A percentile compares a stretch with the other conserved stretches of the same genome.
phyloP scores from a whole-genome alignment of 2,797 vertebrate genomes.

The Crypturellus tataupa region DNA sequence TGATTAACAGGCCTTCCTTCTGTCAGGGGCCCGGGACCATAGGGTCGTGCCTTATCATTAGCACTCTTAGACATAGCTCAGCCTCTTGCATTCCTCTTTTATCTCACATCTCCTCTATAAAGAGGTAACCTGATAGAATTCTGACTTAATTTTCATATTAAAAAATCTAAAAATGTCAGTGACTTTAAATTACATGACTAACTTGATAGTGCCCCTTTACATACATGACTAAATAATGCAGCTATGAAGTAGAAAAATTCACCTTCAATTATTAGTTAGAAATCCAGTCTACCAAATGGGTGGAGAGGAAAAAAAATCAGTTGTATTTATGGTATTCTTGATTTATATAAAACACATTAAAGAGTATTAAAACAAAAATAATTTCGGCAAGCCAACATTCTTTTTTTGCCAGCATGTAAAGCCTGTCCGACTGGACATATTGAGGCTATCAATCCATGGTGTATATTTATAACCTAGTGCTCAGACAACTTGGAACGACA shows the following conservation, averaged over 20 bases:
- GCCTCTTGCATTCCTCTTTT: not conserved
- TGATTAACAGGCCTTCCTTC: not conserved
- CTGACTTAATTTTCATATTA: not conserved
- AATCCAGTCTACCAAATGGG: not conserved
- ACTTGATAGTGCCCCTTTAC: not conserved
- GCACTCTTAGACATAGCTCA: not conserved
- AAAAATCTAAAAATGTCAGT: not conserved
- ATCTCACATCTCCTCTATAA: not conserved
- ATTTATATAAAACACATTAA: slow-evolving; percentile 65
- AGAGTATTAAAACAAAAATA: slow-evolving; percentile 71
- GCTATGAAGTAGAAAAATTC: not conserved
- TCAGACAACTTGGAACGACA: slow-evolving; percentile 72
- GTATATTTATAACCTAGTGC: slow-evolving; percentile 73
- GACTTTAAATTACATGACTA: not conserved
- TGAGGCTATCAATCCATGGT: slow-evolving; percentile 80
- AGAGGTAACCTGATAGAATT: not conserved
- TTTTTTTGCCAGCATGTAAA: slow-evolving; percentile 76
- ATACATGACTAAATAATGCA: not conserved
- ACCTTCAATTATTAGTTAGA: not conserved
- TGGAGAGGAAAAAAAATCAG: not conserved
- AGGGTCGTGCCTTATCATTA: not conserved
- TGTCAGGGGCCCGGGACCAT: not conserved
- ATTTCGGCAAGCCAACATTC: slow-evolving; percentile 71
- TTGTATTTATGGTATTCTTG: slow-evolving; percentile 66
- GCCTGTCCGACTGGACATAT: slow-evolving; percentile 80